These are phyloP conservation scores for Amiota communis DNA, from an alignment of 2,888 invertebrate species.

Conservation along the genomic window DNA sequence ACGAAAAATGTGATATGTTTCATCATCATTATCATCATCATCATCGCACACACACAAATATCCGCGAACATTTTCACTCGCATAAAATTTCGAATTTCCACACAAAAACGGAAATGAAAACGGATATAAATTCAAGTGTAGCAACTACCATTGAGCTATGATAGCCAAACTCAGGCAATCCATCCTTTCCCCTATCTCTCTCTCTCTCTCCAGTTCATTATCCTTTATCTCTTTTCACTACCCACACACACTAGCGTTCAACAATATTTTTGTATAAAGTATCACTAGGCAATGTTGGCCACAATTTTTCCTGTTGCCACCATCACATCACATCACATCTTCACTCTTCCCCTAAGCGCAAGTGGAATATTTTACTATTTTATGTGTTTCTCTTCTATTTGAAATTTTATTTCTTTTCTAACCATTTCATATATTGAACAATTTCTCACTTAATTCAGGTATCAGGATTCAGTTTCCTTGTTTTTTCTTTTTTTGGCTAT, in stretches of 20 bases:
- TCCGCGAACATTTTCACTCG: constrained; percentile 13
- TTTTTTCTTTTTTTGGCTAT: background rate
- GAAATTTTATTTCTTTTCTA: no score
- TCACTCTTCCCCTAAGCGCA: background rate
- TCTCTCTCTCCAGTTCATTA: no score
- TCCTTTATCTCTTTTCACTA: no score
- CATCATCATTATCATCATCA: no score
- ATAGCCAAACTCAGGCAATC: background rate
- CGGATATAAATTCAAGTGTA: constrained; percentile 30
- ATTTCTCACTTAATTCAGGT: constrained; percentile 1
- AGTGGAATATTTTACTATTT: no score
- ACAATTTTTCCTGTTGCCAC: background rate
- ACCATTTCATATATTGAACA: background rate
- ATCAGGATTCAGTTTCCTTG: background rate
- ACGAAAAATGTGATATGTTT: no score
- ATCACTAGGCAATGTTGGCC: background rate
- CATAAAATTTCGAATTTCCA: constrained; percentile 20
- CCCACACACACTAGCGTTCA: no score
- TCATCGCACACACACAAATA: no score
- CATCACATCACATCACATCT: no score
- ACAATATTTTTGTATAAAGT: background rate
- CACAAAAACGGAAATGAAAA: constrained; percentile 30
- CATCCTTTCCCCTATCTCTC: background rate
- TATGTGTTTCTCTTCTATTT: no score
- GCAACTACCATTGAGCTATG: constrained; percentile 6